Evolutionary conservation across 2,888 invertebrate genomes (phyloP), one percentile per base, ranked within the genome.

Genomic region (Aquatica leii): DNA sequence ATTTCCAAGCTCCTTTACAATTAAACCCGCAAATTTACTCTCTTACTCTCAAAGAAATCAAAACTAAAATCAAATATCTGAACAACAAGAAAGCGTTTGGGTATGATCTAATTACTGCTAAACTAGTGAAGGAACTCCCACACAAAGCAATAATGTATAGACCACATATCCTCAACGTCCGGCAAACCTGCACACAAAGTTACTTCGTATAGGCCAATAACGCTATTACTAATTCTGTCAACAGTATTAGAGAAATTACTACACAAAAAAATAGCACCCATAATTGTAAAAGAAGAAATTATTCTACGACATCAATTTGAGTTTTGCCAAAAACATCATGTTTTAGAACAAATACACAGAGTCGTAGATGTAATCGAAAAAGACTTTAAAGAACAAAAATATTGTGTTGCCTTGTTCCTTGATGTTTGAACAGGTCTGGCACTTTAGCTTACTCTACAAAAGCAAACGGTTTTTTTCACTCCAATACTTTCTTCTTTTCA

Each of bases 81-180:
- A 55, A 55, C 12, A 21, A 37, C 12, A 34, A 34, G 9, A 43
- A 55, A 43, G 55, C 43, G 34, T 43, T 43, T 14, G 46, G 46
- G 34, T 55, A 55, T 21, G 55, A 55, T 41, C 24, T 43, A 43
- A 43, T 55, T 24, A 43, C 46, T 34, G 37, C 43, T 8, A n/a
- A 55, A 37, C 18, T 43, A 21, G 12, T 55, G 40, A 18, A 34
- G 14, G 17, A 43, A 20, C 20, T 55, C 9, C 55, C 55, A 2
- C 43, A 34, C 11, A 53, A 53, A 37, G 14, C 20, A 1, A 34
- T 17, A 20, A 15, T 15, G 6, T 11, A 5, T 1, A 9, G 35
- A 34, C 12, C 11, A 14, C 12, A 20, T 3, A 31, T 50, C 31
- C 12, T 50, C 14, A 50, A 50, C 14, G 50, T 31, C 50, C 24